Evolutionary conservation across 2,888 invertebrate genomes (phyloP).

Genomic region (Perizoma flavofasciatum): DNA sequence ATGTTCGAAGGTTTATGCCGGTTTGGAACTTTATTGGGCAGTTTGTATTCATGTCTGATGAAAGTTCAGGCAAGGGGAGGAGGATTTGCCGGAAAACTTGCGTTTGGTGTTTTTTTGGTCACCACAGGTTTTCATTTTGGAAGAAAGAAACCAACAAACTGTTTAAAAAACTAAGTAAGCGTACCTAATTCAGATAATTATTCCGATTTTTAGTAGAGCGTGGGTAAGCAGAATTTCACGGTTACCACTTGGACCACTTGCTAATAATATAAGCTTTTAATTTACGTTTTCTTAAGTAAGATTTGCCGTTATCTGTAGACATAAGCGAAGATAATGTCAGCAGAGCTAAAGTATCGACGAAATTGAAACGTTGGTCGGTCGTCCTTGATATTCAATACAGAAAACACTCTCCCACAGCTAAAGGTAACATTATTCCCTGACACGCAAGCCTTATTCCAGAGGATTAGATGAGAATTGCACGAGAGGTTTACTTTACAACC

Average conservation of each 20-base stretch:
- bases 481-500: slow-evolving; percentile 35
- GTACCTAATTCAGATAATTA: too few relatives aligned
- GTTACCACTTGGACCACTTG: too few relatives aligned
- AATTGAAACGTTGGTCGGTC: slow-evolving; percentile 1
- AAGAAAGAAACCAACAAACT: too few relatives aligned
- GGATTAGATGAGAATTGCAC: slow-evolving; percentile 26
- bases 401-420: slow-evolving; percentile 20
- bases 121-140: too few relatives aligned
- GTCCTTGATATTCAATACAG: slow-evolving; percentile 20
- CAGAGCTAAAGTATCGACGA: background rate
- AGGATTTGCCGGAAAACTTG: slow-evolving; percentile 1
- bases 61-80: slow-evolving; percentile 4
- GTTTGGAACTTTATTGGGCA: slow-evolving; percentile 31
- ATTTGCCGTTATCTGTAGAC: background rate
- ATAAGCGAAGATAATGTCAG: background rate
- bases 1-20: slow-evolving; percentile 29
- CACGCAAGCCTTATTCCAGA: slow-evolving; percentile 23
- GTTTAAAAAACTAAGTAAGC: too few relatives aligned
- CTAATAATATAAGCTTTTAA: too few relatives aligned
- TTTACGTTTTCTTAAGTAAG: background rate
- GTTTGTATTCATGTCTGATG: slow-evolving; percentile 31
- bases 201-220: too few relatives aligned
- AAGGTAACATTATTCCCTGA: slow-evolving; percentile 22
- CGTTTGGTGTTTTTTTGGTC: background rate
- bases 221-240: too few relatives aligned